These are phyloP conservation scores for Pomatorhinus ruficollis DNA, from an alignment of 2,113 vertebrate genomes.

Conservation along the genomic window DNA sequence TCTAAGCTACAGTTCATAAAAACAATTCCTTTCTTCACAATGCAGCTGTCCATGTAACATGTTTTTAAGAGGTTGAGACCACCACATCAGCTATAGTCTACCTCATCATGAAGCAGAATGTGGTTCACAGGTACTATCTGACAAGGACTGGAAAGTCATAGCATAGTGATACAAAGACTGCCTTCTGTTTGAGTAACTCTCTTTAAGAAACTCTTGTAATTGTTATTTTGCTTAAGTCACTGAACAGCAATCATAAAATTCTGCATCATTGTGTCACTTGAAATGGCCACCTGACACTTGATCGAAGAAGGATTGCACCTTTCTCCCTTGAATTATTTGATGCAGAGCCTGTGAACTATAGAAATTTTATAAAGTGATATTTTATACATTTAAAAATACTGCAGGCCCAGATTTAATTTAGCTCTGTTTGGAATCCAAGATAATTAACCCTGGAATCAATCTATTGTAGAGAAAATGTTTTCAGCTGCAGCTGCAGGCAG, in stretches of 20 bases:
- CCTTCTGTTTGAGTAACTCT: background rate
- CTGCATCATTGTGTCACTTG: background rate
- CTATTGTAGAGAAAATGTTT: conserved; percentile 22
- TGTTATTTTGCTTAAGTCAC: background rate
- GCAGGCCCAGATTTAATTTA: background rate
- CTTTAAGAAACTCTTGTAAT: background rate
- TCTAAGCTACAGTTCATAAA: background rate
- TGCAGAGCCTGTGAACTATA: background rate
- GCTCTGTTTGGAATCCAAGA: background rate
- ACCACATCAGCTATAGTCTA: background rate
- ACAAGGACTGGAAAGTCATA: background rate
- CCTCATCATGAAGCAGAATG: background rate
- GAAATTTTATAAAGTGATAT: background rate
- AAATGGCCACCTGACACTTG: background rate
- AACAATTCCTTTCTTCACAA: background rate
- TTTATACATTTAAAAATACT: background rate
- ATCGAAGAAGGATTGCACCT: background rate
- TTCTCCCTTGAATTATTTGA: background rate
- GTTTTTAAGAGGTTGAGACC: background rate
- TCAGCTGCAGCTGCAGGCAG: conserved; percentile 19
- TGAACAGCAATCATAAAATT: background rate
- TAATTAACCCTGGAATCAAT: conserved; percentile 40
- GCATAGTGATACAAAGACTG: background rate
- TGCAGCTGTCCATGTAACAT: background rate
- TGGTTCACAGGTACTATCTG: background rate